phyloP scores from a whole-genome alignment of 1,140 invertebrate genomes.

The Hyles vespertilio region DNA sequence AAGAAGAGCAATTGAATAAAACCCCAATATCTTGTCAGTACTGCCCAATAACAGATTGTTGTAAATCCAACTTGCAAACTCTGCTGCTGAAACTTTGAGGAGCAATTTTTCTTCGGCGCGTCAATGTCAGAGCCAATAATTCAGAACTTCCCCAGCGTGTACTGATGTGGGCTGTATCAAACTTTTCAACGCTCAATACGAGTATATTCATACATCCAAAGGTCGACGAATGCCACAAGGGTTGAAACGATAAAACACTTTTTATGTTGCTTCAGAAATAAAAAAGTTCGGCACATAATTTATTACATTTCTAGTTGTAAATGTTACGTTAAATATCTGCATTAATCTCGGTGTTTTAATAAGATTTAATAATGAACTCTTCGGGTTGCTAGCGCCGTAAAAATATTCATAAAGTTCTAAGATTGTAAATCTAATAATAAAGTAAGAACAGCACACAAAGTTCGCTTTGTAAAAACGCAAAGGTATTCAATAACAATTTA shows the following conservation, averaged over 20 bases:
- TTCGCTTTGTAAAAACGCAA: not conserved
- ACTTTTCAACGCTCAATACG: not conserved
- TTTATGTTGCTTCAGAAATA: too few species aligned
- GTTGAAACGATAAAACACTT: too few species aligned
- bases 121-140: constrained; percentile 57
- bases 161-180: constrained; percentile 14
- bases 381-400: too few species aligned
- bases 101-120: constrained; percentile 50
- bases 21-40: constrained; percentile 13
- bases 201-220: constrained; percentile 1
- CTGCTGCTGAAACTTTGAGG: constrained; percentile 14
- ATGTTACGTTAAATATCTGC: too few species aligned
- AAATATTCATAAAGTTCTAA: too few species aligned
- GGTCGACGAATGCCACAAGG: not conserved
- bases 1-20: constrained; percentile 1
- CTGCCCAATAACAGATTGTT: constrained; percentile 12
- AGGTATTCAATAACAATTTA: constrained; percentile 6
- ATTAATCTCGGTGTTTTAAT: too few species aligned
- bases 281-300: too few species aligned
- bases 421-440: too few species aligned
- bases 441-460: too few species aligned
- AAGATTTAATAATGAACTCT: too few species aligned
- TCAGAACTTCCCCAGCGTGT: constrained; percentile 40
- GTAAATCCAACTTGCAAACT: constrained; percentile 7
- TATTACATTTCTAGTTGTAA: too few species aligned